Conservation (phyloP, 2,797 vertebrate species). For the Hoplostethus mediterraneus region DNA sequence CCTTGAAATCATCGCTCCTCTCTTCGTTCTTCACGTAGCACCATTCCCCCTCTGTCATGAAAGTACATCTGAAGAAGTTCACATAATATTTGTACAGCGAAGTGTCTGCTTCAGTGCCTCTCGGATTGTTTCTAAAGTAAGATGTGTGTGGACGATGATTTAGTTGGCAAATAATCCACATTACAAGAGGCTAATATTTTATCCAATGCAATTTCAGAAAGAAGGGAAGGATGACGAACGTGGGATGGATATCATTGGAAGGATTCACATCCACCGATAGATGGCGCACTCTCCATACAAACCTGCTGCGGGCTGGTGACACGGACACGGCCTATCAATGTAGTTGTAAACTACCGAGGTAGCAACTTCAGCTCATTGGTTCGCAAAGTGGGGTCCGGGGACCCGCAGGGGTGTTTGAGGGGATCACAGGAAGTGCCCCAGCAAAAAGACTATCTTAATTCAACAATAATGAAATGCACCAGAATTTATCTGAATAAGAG, state of each 20-base stretch:
- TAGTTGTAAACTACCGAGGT: neutral
- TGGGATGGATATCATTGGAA: neutral
- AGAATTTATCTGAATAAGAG: no score
- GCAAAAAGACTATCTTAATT: no score
- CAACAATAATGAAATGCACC: no score
- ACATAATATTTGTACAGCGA: constrained; percentile 5
- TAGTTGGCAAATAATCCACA: constrained; percentile 6
- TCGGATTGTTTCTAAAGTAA: no score
- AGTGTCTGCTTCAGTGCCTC: neutral
- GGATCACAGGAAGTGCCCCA: no score
- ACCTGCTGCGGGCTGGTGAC: constrained; percentile 37
- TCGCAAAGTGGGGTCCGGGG: constrained; percentile 2
- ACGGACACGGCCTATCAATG: constrained; percentile 6
- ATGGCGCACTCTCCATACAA: constrained; percentile 83
- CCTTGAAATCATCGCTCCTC: constrained; percentile 14
- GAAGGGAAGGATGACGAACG: neutral
- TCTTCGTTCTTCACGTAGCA: neutral
- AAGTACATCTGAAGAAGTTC: neutral
- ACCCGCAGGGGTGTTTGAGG: neutral
- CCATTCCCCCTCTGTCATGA: neutral
- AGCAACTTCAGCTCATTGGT: constrained; percentile 21
- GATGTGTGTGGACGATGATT: neutral
- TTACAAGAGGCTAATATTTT: neutral
- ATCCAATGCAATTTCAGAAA: neutral
- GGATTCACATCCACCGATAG: constrained; percentile 70